Conservation (phyloP, 2,888 invertebrate species). For the Girardia tigrina region DNA sequence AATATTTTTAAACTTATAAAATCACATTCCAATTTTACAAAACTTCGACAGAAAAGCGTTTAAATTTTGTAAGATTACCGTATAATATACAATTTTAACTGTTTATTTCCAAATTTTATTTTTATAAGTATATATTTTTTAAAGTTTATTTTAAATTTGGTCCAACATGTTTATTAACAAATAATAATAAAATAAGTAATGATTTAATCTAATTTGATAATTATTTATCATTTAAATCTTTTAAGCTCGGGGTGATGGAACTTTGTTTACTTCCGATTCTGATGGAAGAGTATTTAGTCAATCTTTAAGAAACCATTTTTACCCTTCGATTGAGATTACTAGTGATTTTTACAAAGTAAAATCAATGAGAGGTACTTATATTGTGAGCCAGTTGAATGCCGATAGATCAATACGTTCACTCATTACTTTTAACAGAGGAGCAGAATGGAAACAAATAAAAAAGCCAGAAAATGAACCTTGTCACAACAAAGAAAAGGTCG, state of each 20-base stretch:
- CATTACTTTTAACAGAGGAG: constrained; percentile 47
- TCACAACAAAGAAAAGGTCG: constrained; percentile 38
- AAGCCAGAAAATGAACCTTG: constrained; percentile 42
- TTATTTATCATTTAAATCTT: too few relatives aligned
- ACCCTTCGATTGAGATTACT: constrained; percentile 44
- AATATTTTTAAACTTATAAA: too few relatives aligned
- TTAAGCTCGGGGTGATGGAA: constrained; percentile 42
- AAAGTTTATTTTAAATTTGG: too few relatives aligned
- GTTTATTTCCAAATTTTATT: too few relatives aligned
- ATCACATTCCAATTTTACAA: too few relatives aligned
- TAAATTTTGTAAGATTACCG: too few relatives aligned
- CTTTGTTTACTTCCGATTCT: constrained; percentile 45
- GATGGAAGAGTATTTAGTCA: constrained; percentile 45
- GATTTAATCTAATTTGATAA: too few relatives aligned
- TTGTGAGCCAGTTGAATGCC: constrained; percentile 44
- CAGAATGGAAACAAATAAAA: constrained; percentile 43
- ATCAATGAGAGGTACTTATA: constrained; percentile 40
- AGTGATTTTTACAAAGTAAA: constrained; percentile 47
- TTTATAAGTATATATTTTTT: too few relatives aligned
- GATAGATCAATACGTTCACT: constrained; percentile 46
- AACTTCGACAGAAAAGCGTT: too few relatives aligned
- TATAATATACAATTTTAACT: too few relatives aligned
- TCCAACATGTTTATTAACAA: too few relatives aligned
- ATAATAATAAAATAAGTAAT: too few relatives aligned
- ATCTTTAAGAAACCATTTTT: constrained; percentile 45